These are phyloP conservation scores for Ooceraea biroi DNA, from an alignment of 1,140 invertebrate species.

Conservation along the genomic window DNA sequence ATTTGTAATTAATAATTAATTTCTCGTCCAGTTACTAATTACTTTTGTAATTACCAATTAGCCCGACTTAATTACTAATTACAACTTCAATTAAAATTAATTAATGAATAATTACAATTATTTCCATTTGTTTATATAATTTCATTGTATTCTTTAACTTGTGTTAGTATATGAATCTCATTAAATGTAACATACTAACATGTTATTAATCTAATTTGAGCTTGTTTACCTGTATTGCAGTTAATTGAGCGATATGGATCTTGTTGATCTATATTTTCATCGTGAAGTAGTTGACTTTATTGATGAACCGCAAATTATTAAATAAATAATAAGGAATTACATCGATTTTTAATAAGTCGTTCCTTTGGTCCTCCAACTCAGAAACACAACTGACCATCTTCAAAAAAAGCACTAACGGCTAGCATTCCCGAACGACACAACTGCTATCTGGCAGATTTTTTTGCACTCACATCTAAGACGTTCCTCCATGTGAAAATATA, in stretches of 20 bases:
- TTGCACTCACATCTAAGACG: too few species aligned
- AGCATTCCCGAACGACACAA: too few species aligned
- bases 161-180: constrained; percentile 45
- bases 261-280: constrained; percentile 31
- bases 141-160: constrained; percentile 59
- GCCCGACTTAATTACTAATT: constrained; percentile 58
- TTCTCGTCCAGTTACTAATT: constrained; percentile 57
- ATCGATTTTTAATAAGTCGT: not conserved
- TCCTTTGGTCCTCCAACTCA: too few species aligned
- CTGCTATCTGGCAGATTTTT: too few species aligned
- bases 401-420: too few species aligned
- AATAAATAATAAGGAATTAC: constrained; percentile 12
- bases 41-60: constrained; percentile 62
- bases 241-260: constrained; percentile 43
- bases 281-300: constrained; percentile 7
- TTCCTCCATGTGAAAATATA: too few species aligned
- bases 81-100: constrained; percentile 61
- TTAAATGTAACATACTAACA: constrained; percentile 50
- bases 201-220: constrained; percentile 55
- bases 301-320: not conserved
- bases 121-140: constrained; percentile 60
- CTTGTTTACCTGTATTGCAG: constrained; percentile 62
- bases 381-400: too few species aligned
- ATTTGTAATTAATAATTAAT: constrained; percentile 62
- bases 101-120: constrained; percentile 62